A percentile compares a stretch with the other conserved stretches of the same genome.
Evolutionary conservation across 2,113 vertebrate genomes (phyloP).

Genomic region (Anguilla rostrata): DNA sequence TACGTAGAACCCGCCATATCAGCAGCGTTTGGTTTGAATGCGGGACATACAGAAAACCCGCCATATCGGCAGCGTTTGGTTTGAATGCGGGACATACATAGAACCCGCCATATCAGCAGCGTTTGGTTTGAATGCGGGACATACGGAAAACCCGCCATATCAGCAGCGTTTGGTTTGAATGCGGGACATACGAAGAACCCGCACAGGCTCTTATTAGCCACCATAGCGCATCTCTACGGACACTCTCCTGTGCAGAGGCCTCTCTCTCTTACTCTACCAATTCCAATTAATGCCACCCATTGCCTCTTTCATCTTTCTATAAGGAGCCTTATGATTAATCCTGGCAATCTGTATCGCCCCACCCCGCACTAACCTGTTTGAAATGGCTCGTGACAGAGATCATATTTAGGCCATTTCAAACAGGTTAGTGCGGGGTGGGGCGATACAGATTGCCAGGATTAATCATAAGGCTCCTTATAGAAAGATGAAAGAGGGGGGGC

Average conservation of each 20-base stretch:
- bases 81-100: too few species aligned
- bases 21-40: not conserved
- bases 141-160: too few species aligned
- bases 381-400: too few species aligned
- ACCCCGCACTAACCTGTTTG: not conserved
- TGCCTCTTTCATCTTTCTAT: not conserved
- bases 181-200: too few species aligned
- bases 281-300: not conserved
- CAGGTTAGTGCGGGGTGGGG: not conserved
- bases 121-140: too few species aligned
- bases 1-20: not conserved
- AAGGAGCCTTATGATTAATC: not conserved
- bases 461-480: not conserved
- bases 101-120: too few species aligned
- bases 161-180: too few species aligned
- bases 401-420: not conserved
- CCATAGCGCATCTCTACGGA: not conserved
- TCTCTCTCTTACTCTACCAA: not conserved
- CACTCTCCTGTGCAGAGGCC: not conserved
- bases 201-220: not conserved
- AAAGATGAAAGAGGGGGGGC: not conserved
- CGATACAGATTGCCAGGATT: not conserved
- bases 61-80: too few species aligned
- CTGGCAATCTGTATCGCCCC: not conserved
- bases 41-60: too few species aligned